A percentile compares a stretch with the other conserved stretches of the same genome.
phyloP scores from a whole-genome alignment of 37 sponge, comb jelly and placozoan species.

The Oopsacas minuta region DNA sequence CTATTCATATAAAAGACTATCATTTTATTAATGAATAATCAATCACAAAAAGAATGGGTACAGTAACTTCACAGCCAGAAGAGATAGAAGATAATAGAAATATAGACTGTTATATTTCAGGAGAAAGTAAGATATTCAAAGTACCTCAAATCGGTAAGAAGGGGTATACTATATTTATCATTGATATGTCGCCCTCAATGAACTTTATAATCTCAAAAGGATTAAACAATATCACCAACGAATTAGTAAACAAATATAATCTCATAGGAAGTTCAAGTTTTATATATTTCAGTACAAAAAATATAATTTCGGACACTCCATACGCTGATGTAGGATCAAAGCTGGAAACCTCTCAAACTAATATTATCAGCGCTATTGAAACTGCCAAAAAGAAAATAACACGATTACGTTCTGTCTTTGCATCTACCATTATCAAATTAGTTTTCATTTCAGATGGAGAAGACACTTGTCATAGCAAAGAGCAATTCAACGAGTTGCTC shows the following conservation, averaged over 20 bases:
- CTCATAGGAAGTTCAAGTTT: neutral
- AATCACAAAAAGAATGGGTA: neutral
- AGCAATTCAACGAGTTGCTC: neutral
- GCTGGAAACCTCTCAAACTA: neutral
- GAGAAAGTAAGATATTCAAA: neutral
- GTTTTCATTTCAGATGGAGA: constrained; percentile 13
- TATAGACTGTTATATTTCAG: neutral
- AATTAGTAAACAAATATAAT: neutral
- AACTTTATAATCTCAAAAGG: neutral
- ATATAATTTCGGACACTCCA: constrained; percentile 14
- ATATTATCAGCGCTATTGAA: constrained; percentile 3
- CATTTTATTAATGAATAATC: neutral
- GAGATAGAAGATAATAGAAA: neutral
- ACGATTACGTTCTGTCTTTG: neutral
- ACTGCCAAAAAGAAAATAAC: constrained; percentile 5
- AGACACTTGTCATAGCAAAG: constrained; percentile 2
- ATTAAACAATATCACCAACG: neutral
- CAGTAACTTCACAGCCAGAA: neutral
- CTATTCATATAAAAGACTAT: neutral
- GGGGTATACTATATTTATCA: neutral
- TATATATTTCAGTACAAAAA: constrained; percentile 7
- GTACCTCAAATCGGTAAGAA: neutral
- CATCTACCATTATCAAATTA: neutral
- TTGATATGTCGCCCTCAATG: constrained; percentile 1
- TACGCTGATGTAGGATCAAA: neutral